phyloP scores from a whole-genome alignment of 2,113 vertebrate species.

The Oncorhynchus nerka region DNA sequence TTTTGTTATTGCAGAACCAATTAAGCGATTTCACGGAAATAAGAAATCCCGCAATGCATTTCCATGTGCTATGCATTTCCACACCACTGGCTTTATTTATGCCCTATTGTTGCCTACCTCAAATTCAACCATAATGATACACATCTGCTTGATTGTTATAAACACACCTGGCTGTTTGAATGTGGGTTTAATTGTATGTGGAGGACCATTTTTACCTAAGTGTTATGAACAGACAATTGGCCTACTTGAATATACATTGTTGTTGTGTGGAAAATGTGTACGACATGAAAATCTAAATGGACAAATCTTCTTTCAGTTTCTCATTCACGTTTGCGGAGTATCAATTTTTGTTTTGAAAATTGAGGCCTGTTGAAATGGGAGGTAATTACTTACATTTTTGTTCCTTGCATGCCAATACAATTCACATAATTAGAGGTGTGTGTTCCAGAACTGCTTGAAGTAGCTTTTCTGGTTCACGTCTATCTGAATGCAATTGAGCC shows the following conservation, averaged over 20 bases:
- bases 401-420: conserved; percentile 23
- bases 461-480: neutral
- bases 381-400: conserved; percentile 38
- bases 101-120: neutral
- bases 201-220: neutral
- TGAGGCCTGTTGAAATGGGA: conserved; percentile 43
- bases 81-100: conserved; percentile 5
- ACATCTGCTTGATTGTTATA: neutral
- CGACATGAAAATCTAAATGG: conserved; percentile 33
- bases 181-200: neutral
- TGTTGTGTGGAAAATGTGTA: conserved; percentile 25
- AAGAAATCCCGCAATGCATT: neutral
- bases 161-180: neutral
- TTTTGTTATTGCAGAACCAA: too few relatives aligned
- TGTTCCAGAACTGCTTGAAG: neutral
- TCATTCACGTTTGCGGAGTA: conserved; percentile 26
- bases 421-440: neutral
- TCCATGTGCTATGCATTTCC: conserved; percentile 24
- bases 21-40: neutral
- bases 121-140: neutral
- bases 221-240: neutral
- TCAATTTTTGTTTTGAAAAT: conserved; percentile 28
- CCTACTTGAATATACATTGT: conserved; percentile 7
- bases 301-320: conserved; percentile 39
- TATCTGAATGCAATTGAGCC: neutral